Percentiles rank a stretch among this genome's conserved stretches.
Evolutionary conservation across 2,888 invertebrate species (phyloP).

Genomic region (Cylindroiulus punctatus): DNA sequence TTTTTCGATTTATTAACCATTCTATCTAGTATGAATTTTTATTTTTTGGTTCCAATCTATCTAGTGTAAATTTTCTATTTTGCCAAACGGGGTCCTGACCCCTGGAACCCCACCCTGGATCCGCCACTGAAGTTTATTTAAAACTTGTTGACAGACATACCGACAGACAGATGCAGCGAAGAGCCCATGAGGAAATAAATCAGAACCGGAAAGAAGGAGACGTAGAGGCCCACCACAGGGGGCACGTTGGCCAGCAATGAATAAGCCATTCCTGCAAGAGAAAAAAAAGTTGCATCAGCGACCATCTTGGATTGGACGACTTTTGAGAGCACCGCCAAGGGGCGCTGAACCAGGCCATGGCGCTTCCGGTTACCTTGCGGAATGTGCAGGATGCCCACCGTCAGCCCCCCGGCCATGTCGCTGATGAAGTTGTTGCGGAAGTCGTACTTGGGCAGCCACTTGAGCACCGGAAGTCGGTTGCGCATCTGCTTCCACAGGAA

Average conservation of each 20-base stretch:
- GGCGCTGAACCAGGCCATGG: too few species aligned
- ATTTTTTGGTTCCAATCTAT: too few species aligned
- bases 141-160: slow-evolving; percentile 62
- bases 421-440: slow-evolving; percentile 55
- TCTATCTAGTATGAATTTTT: too few species aligned
- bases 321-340: too few species aligned
- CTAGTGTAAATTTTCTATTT: too few species aligned
- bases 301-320: too few species aligned
- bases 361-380: slow-evolving; percentile 55
- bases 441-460: slow-evolving; percentile 61
- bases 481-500: slow-evolving; percentile 55
- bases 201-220: slow-evolving; percentile 68
- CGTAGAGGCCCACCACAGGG: slow-evolving; percentile 69
- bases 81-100: too few species aligned
- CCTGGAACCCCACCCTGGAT: too few species aligned
- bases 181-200: slow-evolving; percentile 69
- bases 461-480: slow-evolving; percentile 60
- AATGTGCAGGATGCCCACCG: slow-evolving; percentile 57
- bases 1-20: too few species aligned
- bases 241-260: slow-evolving; percentile 67
- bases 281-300: too few species aligned
- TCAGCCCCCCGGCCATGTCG: slow-evolving; percentile 56
- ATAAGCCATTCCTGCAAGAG: slow-evolving; percentile 68
- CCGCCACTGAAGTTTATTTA: too few species aligned
- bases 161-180: slow-evolving; percentile 68